Base-by-base conservation (phyloP, 2,888 invertebrate species). In the Eretmocerus hayati region DNA sequence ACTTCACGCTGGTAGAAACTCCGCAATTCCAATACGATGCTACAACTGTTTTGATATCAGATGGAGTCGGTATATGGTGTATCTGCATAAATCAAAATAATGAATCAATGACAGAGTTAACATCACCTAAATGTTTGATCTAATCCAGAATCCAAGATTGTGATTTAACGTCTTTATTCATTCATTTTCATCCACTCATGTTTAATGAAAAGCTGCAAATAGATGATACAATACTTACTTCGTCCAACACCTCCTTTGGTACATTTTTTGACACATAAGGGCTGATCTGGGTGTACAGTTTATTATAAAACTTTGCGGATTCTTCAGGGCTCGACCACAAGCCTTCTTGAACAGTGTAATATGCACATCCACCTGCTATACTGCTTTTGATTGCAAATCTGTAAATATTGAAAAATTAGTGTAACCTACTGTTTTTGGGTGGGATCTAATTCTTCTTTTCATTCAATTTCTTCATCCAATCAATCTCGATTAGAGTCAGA, bases 251-350 rank as follows among this genome's bases (percentile, higher is more conserved):
- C 42, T 63, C 61, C 21, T 61, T 42, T 1, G 67, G 64, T 15
- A 67, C 43, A 48, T 63, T 65, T 20, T 64, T 46, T 46, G 60
- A 61, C 3, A 72, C 40, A 15, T 62, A 61, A 4, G 69, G 70
- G 19, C 61, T 57, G 22, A 65, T 32, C 15, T 55, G 62, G 37
- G 61, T 62, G 44, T 67, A 65, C 3, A 73, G 46, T 51, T 59
- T 67, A 21, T 48, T 56, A 50, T 73, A 73, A 20, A 72, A 55
- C 52, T 67, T 59, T 5, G 63, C 61, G 9, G 64, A 66, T 16
- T 71, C 66, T 37, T 72, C 69, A 0, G 69, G 57, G 15, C 58
- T 63, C 4, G 67, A 69, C 74, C 74, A 74, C 1, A 73, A 50
- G 30, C 73, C 73, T 54, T 67, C 64, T 26, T 66, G 58, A 32